phyloP scores from a whole-genome alignment of 1,140 invertebrate genomes.

The Drosophila littoralis region DNA sequence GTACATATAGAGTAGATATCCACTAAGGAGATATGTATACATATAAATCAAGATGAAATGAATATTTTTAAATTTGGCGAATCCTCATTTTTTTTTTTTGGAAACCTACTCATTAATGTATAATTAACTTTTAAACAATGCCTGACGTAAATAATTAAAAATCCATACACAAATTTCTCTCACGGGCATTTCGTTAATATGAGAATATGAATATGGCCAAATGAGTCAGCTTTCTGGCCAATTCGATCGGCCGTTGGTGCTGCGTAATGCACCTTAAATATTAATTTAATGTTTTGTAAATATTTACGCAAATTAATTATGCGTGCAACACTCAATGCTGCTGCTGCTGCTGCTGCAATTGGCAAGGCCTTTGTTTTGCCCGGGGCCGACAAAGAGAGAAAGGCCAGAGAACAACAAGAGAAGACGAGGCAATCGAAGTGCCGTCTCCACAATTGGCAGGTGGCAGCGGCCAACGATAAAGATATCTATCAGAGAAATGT shows the following conservation, averaged over 20 bases:
- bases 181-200: conserved; percentile 7
- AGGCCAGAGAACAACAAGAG: background rate
- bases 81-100: background rate
- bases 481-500: conserved; percentile 58
- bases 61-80: background rate
- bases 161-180: conserved; percentile 29
- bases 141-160: conserved; percentile 45
- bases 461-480: conserved; percentile 35
- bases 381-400: conserved; percentile 19
- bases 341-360: conserved; percentile 40
- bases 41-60: background rate
- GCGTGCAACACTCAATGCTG: conserved; percentile 5
- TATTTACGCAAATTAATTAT: conserved; percentile 73
- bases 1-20: background rate
- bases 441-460: conserved; percentile 30
- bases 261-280: conserved; percentile 61
- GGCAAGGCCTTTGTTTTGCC: conserved; percentile 42
- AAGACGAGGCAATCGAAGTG: conserved; percentile 19
- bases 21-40: background rate
- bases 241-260: conserved; percentile 31
- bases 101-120: background rate
- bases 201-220: conserved; percentile 22
- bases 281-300: conserved; percentile 65
- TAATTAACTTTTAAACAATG: conserved; percentile 11
- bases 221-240: conserved; percentile 40